Percentiles rank a stretch among this genome's conserved stretches.
Evolutionary conservation across 2,113 vertebrate genomes (phyloP).

Genomic region (Penelope pileata): DNA sequence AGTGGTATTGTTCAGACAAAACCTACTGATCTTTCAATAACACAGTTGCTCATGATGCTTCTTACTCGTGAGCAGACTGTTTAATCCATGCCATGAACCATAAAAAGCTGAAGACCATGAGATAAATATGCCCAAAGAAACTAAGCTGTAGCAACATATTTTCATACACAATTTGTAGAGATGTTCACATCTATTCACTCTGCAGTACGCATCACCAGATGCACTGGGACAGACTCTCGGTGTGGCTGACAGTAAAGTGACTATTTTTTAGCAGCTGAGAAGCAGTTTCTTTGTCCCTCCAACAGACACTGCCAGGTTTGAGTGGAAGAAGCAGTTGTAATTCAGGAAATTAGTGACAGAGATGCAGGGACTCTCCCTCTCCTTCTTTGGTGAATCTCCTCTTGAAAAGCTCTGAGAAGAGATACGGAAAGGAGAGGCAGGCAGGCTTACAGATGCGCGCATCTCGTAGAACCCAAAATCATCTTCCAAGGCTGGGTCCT

Average conservation of each 20-base stretch:
- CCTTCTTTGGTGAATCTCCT: not conserved
- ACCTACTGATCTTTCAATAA: not conserved
- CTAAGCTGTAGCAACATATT: not conserved
- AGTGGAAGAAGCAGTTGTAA: not conserved
- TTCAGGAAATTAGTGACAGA: not conserved
- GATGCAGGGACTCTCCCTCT: not conserved
- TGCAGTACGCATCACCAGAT: not conserved
- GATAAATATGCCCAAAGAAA: not conserved
- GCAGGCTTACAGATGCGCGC: fast-evolving
- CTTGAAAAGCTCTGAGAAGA: not conserved
- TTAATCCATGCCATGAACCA: not conserved
- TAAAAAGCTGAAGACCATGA: not conserved
- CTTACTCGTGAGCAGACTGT: not conserved
- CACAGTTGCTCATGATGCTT: not conserved
- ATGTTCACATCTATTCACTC: not conserved
- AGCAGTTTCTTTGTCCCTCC: not conserved
- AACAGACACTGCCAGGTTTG: not conserved
- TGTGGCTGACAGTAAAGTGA: not conserved
- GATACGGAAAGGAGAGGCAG: not conserved
- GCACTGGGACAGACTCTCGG: not conserved
- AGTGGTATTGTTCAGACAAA: not conserved
- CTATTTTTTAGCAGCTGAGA: not conserved
- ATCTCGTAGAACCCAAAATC: not conserved
- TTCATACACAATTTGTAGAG: not conserved
- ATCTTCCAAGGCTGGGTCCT: not conserved